Base-by-base conservation (phyloP, 2,888 invertebrate genomes). In the Mechanitis messenoides region DNA sequence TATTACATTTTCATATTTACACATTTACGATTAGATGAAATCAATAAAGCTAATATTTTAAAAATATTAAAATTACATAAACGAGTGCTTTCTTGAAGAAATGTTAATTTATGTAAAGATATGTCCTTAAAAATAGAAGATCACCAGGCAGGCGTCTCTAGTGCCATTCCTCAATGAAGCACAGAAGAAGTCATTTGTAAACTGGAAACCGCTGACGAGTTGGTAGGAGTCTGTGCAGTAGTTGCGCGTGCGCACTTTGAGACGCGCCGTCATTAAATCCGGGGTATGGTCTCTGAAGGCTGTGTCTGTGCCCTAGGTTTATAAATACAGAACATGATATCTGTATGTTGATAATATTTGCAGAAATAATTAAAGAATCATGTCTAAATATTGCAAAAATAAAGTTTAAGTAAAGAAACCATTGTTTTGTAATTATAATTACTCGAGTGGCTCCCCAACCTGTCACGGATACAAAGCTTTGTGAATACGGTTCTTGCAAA, bases 211-310 rank as follows among this genome's bases (percentile, higher is more conserved):
- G 67, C 84, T 87, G 69, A 89, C 88, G 2, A 86, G 80, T 69
- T 88, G 86, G 74, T 89, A 90, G 0, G 89, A 82, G 67, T 89
- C 88, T 7, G 77, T 69, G 72, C 89, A 90, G 74, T 84, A 90
- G 65, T 76, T 75, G 31, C 75, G 77, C 0, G 86, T 77, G 54
- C 90, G 86, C n/a, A 90, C 86, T 69, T 90, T 90, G 59, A 90
- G 74, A 0, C 90, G 76, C 0, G 79, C 79, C 0, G 78, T 74
- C 61, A 87, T 71, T 45, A 89, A 71, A 56, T 87, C 82, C 0
- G 85, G 78, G 0, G 85, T 83, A 45, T 80, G 81, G 46, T 89
- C 89, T 2, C 84, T 76, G 72, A 87, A 86, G 0, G 83, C 77
- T 0, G 83, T 83, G 12, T 83, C 84, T 20, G 84, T 61, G 2